A percentile compares a stretch with the other conserved stretches of the same genome.
phyloP scores from a whole-genome alignment of 2,113 vertebrate genomes.

The Clupea harengus region DNA sequence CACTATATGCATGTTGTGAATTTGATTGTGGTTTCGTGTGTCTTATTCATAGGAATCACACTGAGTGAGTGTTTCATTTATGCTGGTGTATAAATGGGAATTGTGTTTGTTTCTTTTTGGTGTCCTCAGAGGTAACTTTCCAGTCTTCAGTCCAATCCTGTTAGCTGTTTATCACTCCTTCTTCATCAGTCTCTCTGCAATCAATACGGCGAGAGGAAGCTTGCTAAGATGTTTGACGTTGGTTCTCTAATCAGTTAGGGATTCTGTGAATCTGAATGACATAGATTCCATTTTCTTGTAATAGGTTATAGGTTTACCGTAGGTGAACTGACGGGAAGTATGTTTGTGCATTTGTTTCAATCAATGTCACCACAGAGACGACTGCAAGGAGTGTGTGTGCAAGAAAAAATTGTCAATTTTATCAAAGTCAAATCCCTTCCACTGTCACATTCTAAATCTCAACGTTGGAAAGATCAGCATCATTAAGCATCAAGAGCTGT shows the following conservation, averaged over 20 bases:
- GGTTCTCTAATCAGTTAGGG: neutral
- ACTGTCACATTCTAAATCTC: too few relatives aligned
- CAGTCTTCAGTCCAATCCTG: neutral
- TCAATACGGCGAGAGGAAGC: neutral
- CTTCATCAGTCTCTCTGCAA: neutral
- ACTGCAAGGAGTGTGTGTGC: too few relatives aligned
- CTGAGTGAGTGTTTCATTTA: neutral
- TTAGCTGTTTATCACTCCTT: neutral
- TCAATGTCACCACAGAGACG: too few relatives aligned
- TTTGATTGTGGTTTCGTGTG: neutral
- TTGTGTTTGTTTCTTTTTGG: neutral
- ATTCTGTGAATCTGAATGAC: neutral
- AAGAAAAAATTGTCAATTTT: too few relatives aligned
- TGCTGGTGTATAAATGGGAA: neutral
- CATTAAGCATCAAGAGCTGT: too few relatives aligned
- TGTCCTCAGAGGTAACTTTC: neutral
- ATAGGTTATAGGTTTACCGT: neutral
- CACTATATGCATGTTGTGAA: neutral
- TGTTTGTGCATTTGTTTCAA: neutral
- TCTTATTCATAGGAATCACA: neutral
- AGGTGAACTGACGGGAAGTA: neutral
- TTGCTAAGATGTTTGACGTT: neutral
- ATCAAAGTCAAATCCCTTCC: too few relatives aligned
- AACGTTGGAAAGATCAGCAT: too few relatives aligned
- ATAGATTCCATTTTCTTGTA: neutral